phyloP scores from a whole-genome alignment of 37 sponge, comb jelly and placozoan species.

The Bolinopsis microptera region DNA sequence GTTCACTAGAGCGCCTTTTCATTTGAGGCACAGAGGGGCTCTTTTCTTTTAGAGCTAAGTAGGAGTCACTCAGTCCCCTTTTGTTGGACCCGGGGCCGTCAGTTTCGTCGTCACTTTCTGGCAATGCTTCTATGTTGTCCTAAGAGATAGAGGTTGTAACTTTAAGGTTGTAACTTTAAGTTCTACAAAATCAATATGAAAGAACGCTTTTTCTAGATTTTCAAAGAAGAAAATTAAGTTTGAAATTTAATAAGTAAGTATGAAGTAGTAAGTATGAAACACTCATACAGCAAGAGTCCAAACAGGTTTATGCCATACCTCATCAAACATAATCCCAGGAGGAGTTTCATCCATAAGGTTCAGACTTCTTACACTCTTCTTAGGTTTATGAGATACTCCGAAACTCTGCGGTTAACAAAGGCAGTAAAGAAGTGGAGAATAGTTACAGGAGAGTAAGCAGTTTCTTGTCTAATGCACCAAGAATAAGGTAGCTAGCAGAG shows the following conservation, averaged over 20 bases:
- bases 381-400: neutral
- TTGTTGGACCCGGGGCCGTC: neutral
- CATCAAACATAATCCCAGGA: neutral
- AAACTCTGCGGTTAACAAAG: neutral
- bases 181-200: too few species aligned
- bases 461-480: neutral
- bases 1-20: conserved; percentile 25
- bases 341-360: conserved; percentile 42
- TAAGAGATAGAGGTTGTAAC: too few species aligned
- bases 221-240: too few species aligned
- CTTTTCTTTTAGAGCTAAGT: conserved; percentile 1
- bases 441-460: neutral
- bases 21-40: neutral
- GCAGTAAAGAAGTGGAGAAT: neutral
- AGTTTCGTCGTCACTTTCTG: conserved; percentile 2
- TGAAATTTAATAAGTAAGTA: too few species aligned
- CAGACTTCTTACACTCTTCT: neutral
- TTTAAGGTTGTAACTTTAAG: too few species aligned
- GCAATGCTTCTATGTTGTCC: conserved; percentile 8
- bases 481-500: too few species aligned
- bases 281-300: too few species aligned
- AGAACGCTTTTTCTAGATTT: too few species aligned
- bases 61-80: conserved; percentile 47
- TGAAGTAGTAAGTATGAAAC: too few species aligned
- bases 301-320: too few species aligned